Conservation (phyloP, 2,113 vertebrate genomes). For the Otis tarda region DNA sequence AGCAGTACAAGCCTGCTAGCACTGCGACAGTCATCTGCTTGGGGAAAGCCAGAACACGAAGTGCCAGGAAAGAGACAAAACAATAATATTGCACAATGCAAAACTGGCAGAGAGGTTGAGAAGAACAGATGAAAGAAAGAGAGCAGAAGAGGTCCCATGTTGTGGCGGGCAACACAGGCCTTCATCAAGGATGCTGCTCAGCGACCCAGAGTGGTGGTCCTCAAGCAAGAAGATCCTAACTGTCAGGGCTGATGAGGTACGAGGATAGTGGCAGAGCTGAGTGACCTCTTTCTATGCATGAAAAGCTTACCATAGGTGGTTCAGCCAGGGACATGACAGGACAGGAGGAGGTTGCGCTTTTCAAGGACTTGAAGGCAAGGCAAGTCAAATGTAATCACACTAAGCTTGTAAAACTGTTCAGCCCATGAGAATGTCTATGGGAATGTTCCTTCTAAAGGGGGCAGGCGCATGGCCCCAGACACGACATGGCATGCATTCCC, state of each 20-base stretch:
- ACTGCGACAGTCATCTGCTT: fast-evolving
- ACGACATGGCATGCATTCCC: not conserved
- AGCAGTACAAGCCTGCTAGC: not conserved
- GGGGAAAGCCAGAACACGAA: not conserved
- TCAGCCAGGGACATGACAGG: not conserved
- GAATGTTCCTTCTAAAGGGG: not conserved
- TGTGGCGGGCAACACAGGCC: not conserved
- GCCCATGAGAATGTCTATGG: not conserved
- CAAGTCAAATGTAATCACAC: not conserved
- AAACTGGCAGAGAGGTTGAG: not conserved
- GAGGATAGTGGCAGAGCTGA: not conserved
- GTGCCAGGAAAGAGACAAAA: not conserved
- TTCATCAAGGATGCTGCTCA: not conserved
- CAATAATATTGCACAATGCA: not conserved
- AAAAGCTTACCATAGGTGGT: not conserved
- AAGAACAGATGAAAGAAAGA: not conserved
- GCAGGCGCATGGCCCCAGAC: not conserved
- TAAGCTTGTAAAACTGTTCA: not conserved
- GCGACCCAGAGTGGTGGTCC: not conserved
- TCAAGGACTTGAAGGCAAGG: not conserved
- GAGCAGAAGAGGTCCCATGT: not conserved
- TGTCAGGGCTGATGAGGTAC: not conserved
- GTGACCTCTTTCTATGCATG: not conserved
- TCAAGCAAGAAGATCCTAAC: not conserved
- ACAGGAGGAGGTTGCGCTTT: not conserved